Conservation (phyloP, 2,888 invertebrate species). For the Harmothoe impar region DNA sequence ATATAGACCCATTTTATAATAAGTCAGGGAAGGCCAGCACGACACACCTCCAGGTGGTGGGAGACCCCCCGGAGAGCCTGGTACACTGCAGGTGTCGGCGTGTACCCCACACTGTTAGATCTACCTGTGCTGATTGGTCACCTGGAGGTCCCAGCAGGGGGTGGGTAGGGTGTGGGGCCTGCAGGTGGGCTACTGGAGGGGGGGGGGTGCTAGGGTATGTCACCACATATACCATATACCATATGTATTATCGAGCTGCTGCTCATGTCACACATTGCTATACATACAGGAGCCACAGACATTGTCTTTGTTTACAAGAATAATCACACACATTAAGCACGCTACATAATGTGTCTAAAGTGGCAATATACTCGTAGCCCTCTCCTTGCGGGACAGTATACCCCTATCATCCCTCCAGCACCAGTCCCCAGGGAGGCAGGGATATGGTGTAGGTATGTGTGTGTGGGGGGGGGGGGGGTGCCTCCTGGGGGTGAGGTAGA, state of each 20-base stretch:
- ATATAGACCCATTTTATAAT: no score
- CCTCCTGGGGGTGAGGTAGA: not conserved
- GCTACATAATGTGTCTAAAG: no score
- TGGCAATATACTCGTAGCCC: no score
- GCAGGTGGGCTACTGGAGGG: not conserved
- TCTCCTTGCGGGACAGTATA: not conserved
- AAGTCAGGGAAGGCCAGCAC: no score
- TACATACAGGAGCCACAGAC: no score
- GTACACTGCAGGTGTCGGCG: not conserved
- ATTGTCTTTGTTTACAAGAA: no score
- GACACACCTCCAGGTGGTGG: no score
- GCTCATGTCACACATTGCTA: no score
- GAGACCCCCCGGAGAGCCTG: not conserved
- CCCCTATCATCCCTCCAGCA: not conserved
- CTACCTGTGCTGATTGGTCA: not conserved
- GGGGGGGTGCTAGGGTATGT: not conserved
- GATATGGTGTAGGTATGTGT: not conserved
- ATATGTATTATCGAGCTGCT: no score
- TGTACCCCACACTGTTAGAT: not conserved
- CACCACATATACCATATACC: not conserved
- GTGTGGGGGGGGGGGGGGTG: not conserved
- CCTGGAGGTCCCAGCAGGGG: conserved; percentile 2
- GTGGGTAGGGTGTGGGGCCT: not conserved
- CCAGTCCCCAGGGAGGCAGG: not conserved
- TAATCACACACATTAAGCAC: no score